Evolutionary conservation across 2,888 invertebrate species (phyloP).

Genomic region (Callinectes sapidus): DNA sequence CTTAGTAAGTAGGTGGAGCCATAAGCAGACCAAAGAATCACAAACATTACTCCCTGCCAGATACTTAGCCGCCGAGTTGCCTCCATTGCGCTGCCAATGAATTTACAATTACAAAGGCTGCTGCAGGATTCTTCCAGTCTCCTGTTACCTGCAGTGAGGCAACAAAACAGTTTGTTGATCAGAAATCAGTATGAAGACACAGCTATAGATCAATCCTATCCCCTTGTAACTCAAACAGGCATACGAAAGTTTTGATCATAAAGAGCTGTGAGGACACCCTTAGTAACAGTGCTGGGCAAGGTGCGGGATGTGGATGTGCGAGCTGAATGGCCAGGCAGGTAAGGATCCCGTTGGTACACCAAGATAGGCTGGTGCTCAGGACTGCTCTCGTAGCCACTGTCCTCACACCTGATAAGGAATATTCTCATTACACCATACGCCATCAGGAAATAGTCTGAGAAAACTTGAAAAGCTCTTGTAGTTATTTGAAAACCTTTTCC

Average conservation of each 20-base stretch:
- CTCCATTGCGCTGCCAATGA: background rate
- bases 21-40: slow-evolving; percentile 76
- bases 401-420: slow-evolving; percentile 55
- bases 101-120: background rate
- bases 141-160: background rate
- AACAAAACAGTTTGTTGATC: background rate
- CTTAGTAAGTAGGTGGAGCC: slow-evolving; percentile 77
- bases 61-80: background rate
- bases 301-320: background rate
- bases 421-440: background rate
- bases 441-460: background rate
- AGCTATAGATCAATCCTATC: background rate
- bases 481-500: background rate
- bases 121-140: background rate
- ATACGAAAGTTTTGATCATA: slow-evolving; percentile 62
- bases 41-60: slow-evolving; percentile 74
- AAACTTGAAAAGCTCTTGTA: background rate
- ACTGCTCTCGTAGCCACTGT: slow-evolving; percentile 50
- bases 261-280: slow-evolving; percentile 65
- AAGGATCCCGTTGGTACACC: slow-evolving; percentile 50
- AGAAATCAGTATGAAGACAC: background rate
- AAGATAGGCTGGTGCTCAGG: slow-evolving; percentile 63
- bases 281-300: slow-evolving; percentile 57
- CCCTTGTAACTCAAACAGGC: slow-evolving; percentile 37
- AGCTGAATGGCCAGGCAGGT: slow-evolving; percentile 4